Percentiles rank a stretch among this genome's conserved stretches.
Evolutionary conservation across 1,140 invertebrate genomes (phyloP).

Genomic region (Delia radicum): DNA sequence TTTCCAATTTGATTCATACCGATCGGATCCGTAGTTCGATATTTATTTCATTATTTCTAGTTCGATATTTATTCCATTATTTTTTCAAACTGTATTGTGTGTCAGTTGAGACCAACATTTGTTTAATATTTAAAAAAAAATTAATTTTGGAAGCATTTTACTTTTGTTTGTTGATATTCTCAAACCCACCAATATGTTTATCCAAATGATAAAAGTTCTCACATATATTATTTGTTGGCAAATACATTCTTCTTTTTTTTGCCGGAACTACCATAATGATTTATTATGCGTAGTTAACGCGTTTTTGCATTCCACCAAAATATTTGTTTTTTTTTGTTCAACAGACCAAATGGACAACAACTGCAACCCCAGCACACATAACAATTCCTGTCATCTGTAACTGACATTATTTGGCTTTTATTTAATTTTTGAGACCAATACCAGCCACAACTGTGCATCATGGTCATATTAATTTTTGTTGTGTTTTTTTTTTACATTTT

Average conservation of each 20-base stretch:
- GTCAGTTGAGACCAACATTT: too few relatives aligned
- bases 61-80: too few relatives aligned
- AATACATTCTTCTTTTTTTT: not conserved
- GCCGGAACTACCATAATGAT: constrained; percentile 1
- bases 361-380: not conserved
- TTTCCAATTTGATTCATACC: too few relatives aligned
- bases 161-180: too few relatives aligned
- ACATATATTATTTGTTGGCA: not conserved
- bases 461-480: not conserved
- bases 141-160: too few relatives aligned
- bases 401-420: constrained; percentile 16
- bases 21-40: too few relatives aligned
- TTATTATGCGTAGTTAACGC: constrained; percentile 8
- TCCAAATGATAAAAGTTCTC: too few relatives aligned
- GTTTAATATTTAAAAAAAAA: too few relatives aligned
- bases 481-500: constrained; percentile 1
- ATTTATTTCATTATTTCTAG: too few relatives aligned
- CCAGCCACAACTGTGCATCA: not conserved
- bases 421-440: constrained; percentile 11
- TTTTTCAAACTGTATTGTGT: too few relatives aligned
- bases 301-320: not conserved
- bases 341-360: not conserved
- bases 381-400: constrained; percentile 7
- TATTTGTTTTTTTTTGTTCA: not conserved
- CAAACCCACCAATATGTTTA: too few relatives aligned